Base-by-base conservation (phyloP, 2,888 invertebrate species). In the Thymelicus sylvestris region DNA sequence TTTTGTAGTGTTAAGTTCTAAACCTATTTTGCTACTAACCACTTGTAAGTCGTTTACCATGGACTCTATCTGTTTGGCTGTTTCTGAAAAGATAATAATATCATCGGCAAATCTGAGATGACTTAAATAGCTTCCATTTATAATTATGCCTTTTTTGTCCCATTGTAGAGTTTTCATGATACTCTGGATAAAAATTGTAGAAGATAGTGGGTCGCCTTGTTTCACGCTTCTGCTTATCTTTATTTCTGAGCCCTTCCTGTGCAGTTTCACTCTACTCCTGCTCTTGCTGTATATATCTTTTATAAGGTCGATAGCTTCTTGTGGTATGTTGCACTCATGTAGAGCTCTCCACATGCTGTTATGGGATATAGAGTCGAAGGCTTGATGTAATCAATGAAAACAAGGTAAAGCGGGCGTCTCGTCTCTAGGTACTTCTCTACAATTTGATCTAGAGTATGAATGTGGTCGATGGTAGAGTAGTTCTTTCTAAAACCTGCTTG, bases 361-460 rank as follows among this genome's bases (percentile, higher is more conserved):
- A 44, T 69, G 66, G 13, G 48, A 63, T 62, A 73, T 70, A 38
- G 68, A 71, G 41, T 74, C 72, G 15, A 70, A 72, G 2, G 72
- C 72, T 72, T 74, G 47, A 66, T 63, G 59, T 71, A 74, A 44
- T 74, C 72, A 38, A 72, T 66, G 15, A 68, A 74, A 7, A 64
- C 72, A 6, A n/a, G n/a, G n/a, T n/a, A n/a, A n/a, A n/a, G n/a
- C n/a, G n/a, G n/a, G n/a, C n/a, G n/a, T n/a, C n/a, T 62, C 0
- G 13, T 7, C 13, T 74, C 69, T 57, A 44, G 6, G 15, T 67
- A 67, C 48, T 67, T 67, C 44, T 39, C 24, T 2, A 24, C 24
- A 24, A 24, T 24, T 24, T 24, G 24, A 24, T 24, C 24, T 3
- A 24, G 3, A 24, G 24, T 24, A 24, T 24, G 24, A 3, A 24